Conservation (phyloP, 2,797 vertebrate genomes). For the Xenentodon cancila region DNA sequence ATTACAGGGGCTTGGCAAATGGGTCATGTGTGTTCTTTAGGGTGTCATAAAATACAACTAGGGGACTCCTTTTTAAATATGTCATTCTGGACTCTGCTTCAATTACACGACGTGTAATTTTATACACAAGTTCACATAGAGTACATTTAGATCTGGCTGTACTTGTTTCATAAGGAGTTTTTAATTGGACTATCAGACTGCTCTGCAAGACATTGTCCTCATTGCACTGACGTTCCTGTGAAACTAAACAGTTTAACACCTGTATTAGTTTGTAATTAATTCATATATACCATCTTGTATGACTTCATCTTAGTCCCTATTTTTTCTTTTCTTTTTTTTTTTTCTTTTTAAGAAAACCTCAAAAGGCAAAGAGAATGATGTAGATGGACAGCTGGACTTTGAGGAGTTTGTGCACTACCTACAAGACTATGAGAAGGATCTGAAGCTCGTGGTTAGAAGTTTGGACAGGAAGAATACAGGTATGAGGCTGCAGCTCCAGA, state of each 20-base stretch:
- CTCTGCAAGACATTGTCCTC: not conserved
- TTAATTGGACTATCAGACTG: not conserved
- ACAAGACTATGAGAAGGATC: conserved; percentile 95
- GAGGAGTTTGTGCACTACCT: conserved; percentile 97
- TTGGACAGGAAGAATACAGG: conserved; percentile 91
- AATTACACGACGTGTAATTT: not conserved
- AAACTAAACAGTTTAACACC: too few relatives aligned
- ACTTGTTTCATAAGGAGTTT: conserved; percentile 1
- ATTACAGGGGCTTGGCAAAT: not conserved
- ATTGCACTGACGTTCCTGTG: not conserved
- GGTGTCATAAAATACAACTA: conserved; percentile 14
- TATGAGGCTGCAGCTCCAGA: conserved; percentile 46
- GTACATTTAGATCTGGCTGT: conserved; percentile 16
- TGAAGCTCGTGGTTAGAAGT: conserved; percentile 93
- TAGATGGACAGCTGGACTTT: conserved; percentile 92
- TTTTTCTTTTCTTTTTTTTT: too few relatives aligned
- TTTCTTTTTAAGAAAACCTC: conserved; percentile 84
- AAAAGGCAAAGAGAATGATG: conserved; percentile 83
- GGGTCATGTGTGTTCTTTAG: conserved; percentile 3
- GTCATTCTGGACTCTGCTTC: not conserved
- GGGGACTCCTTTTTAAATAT: not conserved
- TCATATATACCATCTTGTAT: too few relatives aligned
- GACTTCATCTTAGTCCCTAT: too few relatives aligned
- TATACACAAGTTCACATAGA: not conserved
- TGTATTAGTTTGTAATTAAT: too few relatives aligned